Percentiles rank a stretch among this genome's conserved stretches.
phyloP scores from a whole-genome alignment of 2,113 vertebrate species.

The Boulengeromyrus knoepffleri region DNA sequence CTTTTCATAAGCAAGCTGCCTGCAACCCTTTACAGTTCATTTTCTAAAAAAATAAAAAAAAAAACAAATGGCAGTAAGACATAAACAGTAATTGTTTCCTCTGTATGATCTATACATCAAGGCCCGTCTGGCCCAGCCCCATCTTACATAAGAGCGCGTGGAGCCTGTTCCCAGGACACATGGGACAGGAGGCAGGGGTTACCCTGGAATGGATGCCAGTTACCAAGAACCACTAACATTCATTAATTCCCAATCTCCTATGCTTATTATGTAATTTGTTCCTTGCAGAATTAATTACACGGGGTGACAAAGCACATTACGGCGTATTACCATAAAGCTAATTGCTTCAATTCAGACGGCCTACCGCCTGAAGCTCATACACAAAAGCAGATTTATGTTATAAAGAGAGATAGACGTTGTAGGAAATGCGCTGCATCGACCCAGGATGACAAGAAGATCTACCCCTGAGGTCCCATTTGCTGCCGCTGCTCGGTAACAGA shows the following conservation, averaged over 20 bases:
- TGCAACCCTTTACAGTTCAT: not conserved
- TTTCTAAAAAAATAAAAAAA: not conserved
- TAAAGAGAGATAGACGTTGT: not conserved
- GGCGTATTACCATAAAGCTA: not conserved
- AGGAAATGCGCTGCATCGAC: not conserved
- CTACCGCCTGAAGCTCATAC: not conserved
- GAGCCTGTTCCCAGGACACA: not conserved
- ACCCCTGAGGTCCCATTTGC: not conserved
- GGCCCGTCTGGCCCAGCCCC: not conserved
- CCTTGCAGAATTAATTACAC: not conserved
- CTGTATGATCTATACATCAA: not conserved
- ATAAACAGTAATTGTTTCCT: not conserved
- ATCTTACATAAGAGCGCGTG: not conserved
- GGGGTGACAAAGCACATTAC: slow-evolving; percentile 6
- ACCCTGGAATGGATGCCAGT: not conserved
- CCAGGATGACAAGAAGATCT: not conserved
- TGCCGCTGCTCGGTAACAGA: not conserved
- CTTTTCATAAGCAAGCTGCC: not conserved
- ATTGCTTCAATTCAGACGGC: not conserved
- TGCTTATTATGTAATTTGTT: slow-evolving; percentile 1
- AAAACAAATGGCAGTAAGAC: not conserved
- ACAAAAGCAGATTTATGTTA: not conserved
- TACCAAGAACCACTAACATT: slow-evolving; percentile 1
- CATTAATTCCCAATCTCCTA: slow-evolving; percentile 6
- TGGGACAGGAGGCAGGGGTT: not conserved